phyloP scores from a whole-genome alignment of 2,888 invertebrate species.

The Melanophora roralis region DNA sequence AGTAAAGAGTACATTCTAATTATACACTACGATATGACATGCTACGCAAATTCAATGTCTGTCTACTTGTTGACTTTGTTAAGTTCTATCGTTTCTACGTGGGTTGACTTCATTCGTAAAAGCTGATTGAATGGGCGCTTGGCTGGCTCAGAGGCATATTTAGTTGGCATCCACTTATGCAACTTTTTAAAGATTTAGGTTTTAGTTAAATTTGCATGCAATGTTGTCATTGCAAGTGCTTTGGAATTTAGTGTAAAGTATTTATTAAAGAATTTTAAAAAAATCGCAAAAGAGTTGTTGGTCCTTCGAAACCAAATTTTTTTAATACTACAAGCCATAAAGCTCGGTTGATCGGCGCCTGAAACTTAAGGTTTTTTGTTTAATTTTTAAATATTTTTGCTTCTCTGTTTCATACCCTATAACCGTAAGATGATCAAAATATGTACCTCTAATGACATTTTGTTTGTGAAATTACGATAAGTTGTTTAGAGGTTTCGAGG shows the following conservation, averaged over 20 bases:
- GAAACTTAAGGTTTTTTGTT: too few species aligned
- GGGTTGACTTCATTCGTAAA: constrained; percentile 37
- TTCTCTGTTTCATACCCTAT: too few species aligned
- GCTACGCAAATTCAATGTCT: constrained; percentile 35
- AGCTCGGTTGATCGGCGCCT: too few species aligned
- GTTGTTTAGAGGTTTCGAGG: too few species aligned
- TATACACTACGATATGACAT: constrained; percentile 50
- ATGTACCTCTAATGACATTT: too few species aligned
- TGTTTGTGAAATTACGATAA: too few species aligned
- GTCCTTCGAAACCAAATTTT: not conserved
- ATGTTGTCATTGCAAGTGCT: constrained; percentile 3
- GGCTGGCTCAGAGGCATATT: constrained; percentile 11
- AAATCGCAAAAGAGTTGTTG: not conserved
- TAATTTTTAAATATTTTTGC: too few species aligned
- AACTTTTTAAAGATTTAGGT: constrained; percentile 25
- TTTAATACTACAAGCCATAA: too few species aligned
- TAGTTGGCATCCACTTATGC: constrained; percentile 48
- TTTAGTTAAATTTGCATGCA: not conserved
- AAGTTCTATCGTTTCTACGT: constrained; percentile 12
- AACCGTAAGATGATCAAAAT: too few species aligned
- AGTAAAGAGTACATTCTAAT: constrained; percentile 31
- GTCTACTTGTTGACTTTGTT: constrained; percentile 10
- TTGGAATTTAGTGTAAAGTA: too few species aligned
- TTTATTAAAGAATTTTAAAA: too few species aligned
- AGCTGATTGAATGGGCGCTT: not conserved